Evolutionary conservation across 2,113 vertebrate species (phyloP), one percentile per base, ranked within the genome.

Genomic region (Microcebus jonahi): DNA sequence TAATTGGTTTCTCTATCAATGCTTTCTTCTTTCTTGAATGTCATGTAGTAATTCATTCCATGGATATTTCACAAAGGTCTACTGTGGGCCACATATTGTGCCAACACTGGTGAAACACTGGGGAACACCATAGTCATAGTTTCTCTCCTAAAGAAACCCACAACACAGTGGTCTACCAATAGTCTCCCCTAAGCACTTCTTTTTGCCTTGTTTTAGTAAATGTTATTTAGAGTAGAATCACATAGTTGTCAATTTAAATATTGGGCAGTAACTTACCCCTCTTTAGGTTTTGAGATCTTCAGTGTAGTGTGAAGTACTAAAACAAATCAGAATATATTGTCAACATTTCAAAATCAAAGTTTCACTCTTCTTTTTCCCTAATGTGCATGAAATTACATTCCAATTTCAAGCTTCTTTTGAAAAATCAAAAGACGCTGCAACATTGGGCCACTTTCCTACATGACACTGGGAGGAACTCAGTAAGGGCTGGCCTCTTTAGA

Each of bases 341-440:
- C 27, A 88, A 31, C n/a, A 45, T 91, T 96, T 90, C 81, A 96
- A 87, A 93, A 84, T 68, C 12, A 88, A 61, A 3, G 68, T 81
- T 31, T 45, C 36, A 85, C n/a, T 53, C n/a, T 39, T 73, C 4
- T 63, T 89, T 86, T 9, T 88, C 7, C 53, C 14, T 48, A 89
- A 81, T n/a, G 70, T 4, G 59, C 8, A 57, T 12, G 14, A 1
- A n/a, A 45, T 53, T 2, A 67, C 39, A 36, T 84, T 91, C 82
- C 53, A 34, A 81, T 59, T 85, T 96, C 57, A 1, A 89, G n/a
- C 45, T 88, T 80, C 42, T 88, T 89, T 34, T 18, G 53, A 94
- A 92, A 79, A 94, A 39, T 91, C 48, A 88, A 68, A 75, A 91
- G 36, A 71, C 8, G 14, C 20, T 71, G 18, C 6, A 80, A 63